Percentiles rank a stretch among this genome's conserved stretches.
Evolutionary conservation across 2,113 vertebrate species (phyloP).

Genomic region (Burhinus bistriatus): DNA sequence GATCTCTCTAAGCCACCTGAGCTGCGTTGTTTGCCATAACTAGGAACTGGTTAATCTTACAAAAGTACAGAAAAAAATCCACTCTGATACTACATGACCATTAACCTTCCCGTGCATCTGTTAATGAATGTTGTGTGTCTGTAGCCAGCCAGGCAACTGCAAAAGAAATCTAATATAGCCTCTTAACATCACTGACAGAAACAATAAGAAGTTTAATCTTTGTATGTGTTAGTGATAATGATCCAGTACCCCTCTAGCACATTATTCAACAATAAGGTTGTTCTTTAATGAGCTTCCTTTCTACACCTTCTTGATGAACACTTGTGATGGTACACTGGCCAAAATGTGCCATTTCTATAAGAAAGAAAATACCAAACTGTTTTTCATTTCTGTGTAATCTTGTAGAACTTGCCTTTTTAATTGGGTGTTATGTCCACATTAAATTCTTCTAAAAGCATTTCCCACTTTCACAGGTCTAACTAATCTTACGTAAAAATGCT

Average conservation of each 20-base stretch:
- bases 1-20: neutral
- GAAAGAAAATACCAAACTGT: neutral
- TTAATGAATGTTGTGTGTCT: rapidly evolving
- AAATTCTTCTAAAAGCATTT: neutral
- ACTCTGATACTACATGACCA: neutral
- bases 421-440: neutral
- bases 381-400: neutral
- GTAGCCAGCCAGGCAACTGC: neutral
- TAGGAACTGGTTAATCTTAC: neutral
- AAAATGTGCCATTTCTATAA: neutral
- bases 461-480: neutral
- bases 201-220: neutral
- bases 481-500: neutral
- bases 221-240: neutral
- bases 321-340: neutral
- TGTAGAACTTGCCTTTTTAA: neutral
- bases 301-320: neutral
- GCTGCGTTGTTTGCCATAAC: neutral
- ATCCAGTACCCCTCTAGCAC: neutral
- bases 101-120: neutral
- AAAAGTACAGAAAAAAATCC: neutral
- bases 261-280: neutral
- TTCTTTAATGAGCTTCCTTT: neutral
- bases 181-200: neutral
- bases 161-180: neutral